A percentile compares a stretch with the other conserved stretches of the same genome.
phyloP scores from a whole-genome alignment of 2,888 invertebrate species.

The Zhuqinia jingwanae region DNA sequence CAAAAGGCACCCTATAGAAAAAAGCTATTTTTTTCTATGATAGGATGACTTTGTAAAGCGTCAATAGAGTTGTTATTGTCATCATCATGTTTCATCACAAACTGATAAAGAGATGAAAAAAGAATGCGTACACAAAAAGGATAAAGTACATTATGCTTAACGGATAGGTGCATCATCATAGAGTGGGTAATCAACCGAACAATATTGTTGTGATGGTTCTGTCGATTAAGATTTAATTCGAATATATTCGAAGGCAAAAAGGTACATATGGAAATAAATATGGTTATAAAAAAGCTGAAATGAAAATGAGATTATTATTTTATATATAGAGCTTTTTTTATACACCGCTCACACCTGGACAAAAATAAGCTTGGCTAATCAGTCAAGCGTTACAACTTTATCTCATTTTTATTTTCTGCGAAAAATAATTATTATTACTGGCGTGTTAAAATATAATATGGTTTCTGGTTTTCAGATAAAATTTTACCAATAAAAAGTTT shows the following conservation, averaged over 20 bases:
- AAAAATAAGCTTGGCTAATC: not conserved
- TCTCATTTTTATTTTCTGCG: no score
- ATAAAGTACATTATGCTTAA: not conserved
- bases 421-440: no score
- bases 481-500: not conserved
- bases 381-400: not conserved
- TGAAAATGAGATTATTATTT: not conserved
- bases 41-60: constrained; percentile 37
- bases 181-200: constrained; percentile 40
- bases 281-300: not conserved
- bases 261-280: not conserved
- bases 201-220: constrained; percentile 23
- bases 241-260: no score
- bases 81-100: constrained; percentile 35
- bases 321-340: no score
- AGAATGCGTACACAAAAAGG: not conserved
- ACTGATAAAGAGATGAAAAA: not conserved
- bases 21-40: constrained; percentile 28
- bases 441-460: not conserved
- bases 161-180: not conserved
- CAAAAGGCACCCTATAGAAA: constrained; percentile 30
- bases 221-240: constrained; percentile 40
- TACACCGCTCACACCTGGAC: not conserved
- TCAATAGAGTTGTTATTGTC: constrained; percentile 60
- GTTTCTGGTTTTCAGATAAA: not conserved